These are phyloP conservation scores for Lacanobia wlatinum DNA, from an alignment of 2,888 invertebrate genomes.

Conservation along the genomic window DNA sequence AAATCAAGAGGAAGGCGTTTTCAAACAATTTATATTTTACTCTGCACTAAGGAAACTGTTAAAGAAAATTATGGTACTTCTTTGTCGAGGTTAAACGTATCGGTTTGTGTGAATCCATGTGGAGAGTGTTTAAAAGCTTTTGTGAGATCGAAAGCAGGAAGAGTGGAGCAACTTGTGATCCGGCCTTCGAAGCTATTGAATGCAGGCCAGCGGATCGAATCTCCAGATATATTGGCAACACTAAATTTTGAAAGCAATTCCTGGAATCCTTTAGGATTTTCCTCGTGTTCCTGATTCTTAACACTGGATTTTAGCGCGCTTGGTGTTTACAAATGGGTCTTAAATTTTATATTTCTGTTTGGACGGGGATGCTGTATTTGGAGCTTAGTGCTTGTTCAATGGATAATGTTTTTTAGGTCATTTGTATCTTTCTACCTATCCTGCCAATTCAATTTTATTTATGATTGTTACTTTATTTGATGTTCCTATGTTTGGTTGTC, in stretches of 20 bases:
- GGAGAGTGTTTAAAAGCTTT: slow-evolving; percentile 77
- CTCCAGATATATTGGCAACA: slow-evolving; percentile 61
- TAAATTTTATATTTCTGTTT: slow-evolving; percentile 25
- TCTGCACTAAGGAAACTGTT: slow-evolving; percentile 76
- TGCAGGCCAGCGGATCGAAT: slow-evolving; percentile 60
- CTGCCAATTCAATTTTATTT: no score
- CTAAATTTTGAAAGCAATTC: slow-evolving; percentile 63
- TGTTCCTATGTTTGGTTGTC: no score
- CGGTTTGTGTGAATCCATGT: slow-evolving; percentile 70
- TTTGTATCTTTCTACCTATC: not conserved
- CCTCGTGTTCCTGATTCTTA: slow-evolving; percentile 56
- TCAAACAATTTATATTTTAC: slow-evolving; percentile 73
- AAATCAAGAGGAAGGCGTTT: slow-evolving; percentile 65
- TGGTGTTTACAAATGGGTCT: slow-evolving; percentile 46
- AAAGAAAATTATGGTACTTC: slow-evolving; percentile 76
- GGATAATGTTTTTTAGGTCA: not conserved
- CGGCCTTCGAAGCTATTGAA: slow-evolving; percentile 66
- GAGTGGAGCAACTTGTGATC: slow-evolving; percentile 67
- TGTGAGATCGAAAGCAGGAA: slow-evolving; percentile 69
- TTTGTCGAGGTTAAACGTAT: slow-evolving; percentile 69
- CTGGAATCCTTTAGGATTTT: slow-evolving; percentile 59
- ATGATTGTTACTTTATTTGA: no score
- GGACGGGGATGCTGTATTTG: not conserved
- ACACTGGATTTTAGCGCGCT: slow-evolving; percentile 43
- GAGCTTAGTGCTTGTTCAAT: not conserved